Evolutionary conservation across 2,113 vertebrate species (phyloP).

Genomic region (Rhinopithecus roxellana): DNA sequence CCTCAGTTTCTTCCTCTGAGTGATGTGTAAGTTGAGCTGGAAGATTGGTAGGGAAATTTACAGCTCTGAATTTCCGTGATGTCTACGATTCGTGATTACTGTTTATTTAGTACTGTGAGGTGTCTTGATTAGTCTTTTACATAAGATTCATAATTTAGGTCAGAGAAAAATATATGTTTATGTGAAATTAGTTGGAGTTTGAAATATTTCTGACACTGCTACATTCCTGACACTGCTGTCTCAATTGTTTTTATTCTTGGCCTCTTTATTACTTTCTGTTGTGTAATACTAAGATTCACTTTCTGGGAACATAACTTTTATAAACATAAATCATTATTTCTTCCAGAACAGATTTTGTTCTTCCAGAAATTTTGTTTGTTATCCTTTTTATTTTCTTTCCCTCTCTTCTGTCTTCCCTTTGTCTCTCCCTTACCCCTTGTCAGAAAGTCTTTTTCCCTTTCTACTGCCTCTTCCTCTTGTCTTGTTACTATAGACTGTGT

Average conservation of each 20-base stretch:
- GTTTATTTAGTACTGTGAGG: neutral
- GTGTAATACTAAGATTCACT: constrained; percentile 60
- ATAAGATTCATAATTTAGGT: constrained; percentile 42
- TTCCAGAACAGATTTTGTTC: constrained; percentile 25
- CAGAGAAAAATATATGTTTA: constrained; percentile 7
- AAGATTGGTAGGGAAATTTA: constrained; percentile 50
- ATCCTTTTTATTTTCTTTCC: neutral
- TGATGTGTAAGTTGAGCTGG: constrained; percentile 11
- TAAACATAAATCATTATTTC: constrained; percentile 52
- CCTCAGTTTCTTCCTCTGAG: constrained; percentile 51
- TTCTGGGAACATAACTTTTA: constrained; percentile 60
- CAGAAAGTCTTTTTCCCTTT: neutral
- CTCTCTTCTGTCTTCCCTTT: neutral
- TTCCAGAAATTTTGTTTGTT: neutral
- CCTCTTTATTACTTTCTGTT: constrained; percentile 62
- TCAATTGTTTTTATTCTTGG: constrained; percentile 53
- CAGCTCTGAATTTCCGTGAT: constrained; percentile 17
- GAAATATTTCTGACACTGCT: constrained; percentile 39
- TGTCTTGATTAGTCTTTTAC: constrained; percentile 30
- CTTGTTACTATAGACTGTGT: constrained; percentile 34
- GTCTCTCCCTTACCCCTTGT: neutral
- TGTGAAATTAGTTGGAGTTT: constrained; percentile 52
- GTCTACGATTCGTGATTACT: neutral
- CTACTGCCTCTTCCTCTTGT: neutral
- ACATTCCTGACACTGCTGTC: constrained; percentile 27